phyloP scores from a whole-genome alignment of 2,113 vertebrate genomes.

The Bubo bubo region DNA sequence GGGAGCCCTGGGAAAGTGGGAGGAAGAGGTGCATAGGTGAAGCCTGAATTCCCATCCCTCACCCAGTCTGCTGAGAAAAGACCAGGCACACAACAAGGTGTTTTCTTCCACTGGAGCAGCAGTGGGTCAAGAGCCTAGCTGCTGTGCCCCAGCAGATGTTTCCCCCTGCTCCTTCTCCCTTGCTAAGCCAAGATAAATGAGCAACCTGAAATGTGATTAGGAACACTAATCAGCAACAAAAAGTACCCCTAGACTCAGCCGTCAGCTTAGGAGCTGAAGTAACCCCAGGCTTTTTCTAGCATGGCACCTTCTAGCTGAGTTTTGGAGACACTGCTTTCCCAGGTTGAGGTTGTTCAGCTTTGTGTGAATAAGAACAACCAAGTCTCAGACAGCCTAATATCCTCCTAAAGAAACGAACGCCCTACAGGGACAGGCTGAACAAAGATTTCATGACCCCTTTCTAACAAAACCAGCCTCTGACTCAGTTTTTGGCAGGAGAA shows the following conservation, averaged over 20 bases:
- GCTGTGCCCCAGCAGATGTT: background rate
- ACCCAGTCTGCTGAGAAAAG: background rate
- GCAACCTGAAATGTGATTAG: background rate
- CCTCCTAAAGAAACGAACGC: background rate
- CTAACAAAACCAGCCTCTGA: conserved; percentile 36
- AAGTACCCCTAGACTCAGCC: background rate
- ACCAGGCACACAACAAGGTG: background rate
- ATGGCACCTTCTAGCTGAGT: background rate
- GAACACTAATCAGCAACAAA: background rate
- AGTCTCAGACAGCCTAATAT: background rate
- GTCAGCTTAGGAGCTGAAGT: background rate
- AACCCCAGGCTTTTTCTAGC: background rate
- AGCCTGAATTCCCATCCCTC: background rate
- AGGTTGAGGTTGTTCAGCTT: background rate
- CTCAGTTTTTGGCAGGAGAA: conserved; percentile 24
- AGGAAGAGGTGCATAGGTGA: background rate
- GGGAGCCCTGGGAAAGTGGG: background rate
- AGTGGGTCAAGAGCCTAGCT: background rate
- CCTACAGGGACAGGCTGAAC: background rate
- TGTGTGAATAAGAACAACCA: background rate
- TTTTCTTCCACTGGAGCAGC: background rate
- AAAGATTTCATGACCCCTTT: conserved; percentile 24
- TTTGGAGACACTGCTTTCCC: background rate
- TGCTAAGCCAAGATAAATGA: background rate
- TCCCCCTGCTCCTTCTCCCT: background rate